Evolutionary conservation across 2,888 invertebrate genomes (phyloP), one percentile per base, ranked within the genome.

Genomic region (Drosophila imparisetae): DNA sequence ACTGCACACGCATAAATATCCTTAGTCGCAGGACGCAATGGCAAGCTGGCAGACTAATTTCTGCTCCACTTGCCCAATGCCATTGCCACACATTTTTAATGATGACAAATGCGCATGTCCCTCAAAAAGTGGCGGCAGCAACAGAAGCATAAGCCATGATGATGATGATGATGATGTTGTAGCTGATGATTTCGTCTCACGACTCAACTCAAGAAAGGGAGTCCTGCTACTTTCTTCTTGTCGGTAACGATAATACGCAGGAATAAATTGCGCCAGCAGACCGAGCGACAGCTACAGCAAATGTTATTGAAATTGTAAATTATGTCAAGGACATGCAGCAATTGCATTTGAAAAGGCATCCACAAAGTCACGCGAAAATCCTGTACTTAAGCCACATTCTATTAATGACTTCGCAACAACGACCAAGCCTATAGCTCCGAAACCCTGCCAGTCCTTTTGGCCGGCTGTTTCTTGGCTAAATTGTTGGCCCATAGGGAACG

Each of bases 261-360:
- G 60, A 77, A 83, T 86, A 82, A 86, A 86, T 83, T 69, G 79
- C 77, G 50, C 34, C 32, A 49, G 59, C 71, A 86, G 74, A 54
- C 66, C 69, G 61, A 57, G 24, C 34, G 38, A n/a, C 24, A 42
- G 55, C 49, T 32, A 50, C 57, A 50, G 66, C 65, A 63, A 77
- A 72, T 82, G 78, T 82, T 86, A 90, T 86, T 90, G 86, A 86
- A 86, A 90, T 85, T 82, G 78, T 90, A 86, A 90, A 90, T 83
- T 61, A 90, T 86, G 89, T 88, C 86, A 90, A 88, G 86, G 89
- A 86, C 90, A 83, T 68, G 74, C 78, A 50, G 70, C 74, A 70
- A 88, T 75, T 73, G 72, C 69, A 68, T 13, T 42, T 53, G 34
- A 38, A 13, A 7, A 27, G 45, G 48, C 52, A 75, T 64, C 61